Evolutionary conservation across 2,797 vertebrate species (phyloP), one percentile per base, ranked within the genome.

Genomic region (Anguilla obscura): DNA sequence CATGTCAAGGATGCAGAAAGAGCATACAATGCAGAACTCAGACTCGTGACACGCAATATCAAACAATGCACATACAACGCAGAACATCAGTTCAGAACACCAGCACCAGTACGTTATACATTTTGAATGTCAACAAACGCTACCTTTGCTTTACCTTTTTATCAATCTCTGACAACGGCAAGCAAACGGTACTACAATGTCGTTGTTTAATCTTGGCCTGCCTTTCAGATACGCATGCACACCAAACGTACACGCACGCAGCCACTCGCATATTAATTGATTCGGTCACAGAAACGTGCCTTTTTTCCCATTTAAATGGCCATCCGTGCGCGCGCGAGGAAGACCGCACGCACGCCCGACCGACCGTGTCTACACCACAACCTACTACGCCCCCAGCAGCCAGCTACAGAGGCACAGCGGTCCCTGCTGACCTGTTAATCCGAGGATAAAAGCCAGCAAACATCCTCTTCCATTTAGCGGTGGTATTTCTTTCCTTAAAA

Each of bases 401-500:
- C 89, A 5, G 63, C n/a, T 48, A n/a, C 54, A 76, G 54, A 86
- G 63, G 76, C 50, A 69, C 16, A 54, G 7, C 40, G 48, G 52
- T 69, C 54, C 89, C 69, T 80, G 40, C 74, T 86, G 83, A 90
- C 50, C 79, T 27, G 82, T 86, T 86, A 87, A 90, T 86, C 88
- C 87, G 36, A 36, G 88, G 85, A 90, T 85, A 58, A 85, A 60
- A 83, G 82, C 71, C 80, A 86, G 84, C 69, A 60, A 85, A 85
- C 83, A 79, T 85, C 84, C 27, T 24, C 69, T 60, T 63, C 69
- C 86, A 79, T 21, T 56, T 56, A 48, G 9, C 9, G 1, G 4
- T 50, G 21, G 6, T 10, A 50, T 24, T 82, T 82, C 40, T 45
- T 82, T 48, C 10, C 40, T n/a, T 82, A 27, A 82, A 79, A 50